Evolutionary conservation across 1,140 invertebrate species (phyloP), one percentile per base, ranked within the genome.

Genomic region (Leptestheria dahalacensis): DNA sequence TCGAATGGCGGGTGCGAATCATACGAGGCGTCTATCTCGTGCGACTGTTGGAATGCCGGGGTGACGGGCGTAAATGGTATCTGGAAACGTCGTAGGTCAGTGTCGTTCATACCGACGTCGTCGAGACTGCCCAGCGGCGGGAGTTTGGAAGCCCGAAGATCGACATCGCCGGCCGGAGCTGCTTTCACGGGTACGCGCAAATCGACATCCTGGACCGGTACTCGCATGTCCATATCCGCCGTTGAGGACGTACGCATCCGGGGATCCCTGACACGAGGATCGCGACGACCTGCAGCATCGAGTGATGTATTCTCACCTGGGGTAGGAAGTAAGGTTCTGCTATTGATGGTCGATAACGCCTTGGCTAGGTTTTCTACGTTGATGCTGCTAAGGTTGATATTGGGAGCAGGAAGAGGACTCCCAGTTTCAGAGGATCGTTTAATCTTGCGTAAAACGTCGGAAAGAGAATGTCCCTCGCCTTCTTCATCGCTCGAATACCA

Each of bases 401-500:
- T 48, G 2, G 23, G 24, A 4, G n/a, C 29, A 15, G 41, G 28
- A 11, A 1, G n/a, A 47, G 20, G n/a, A 41, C 25, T 49, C 11
- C 25, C 9, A 23, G 12, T 29, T 61, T 49, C 23, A 50, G 47
- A n/a, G 15, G 26, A 18, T 48, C 28, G 47, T 47, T 28, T 64
- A 49, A 70, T 59, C 46, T 68, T 70, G 29, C 67, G 69, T 1
- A 70, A 60, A 2, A 70, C 66, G 62, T 64, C 63, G n/a, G 68
- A 64, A 11, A 70, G 49, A 49, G 66, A 65, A 20, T 63, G 59
- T 56, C 73, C 66, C 28, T 61, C 57, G 59, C 64, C 71, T 29
- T 85, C 82, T 62, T 85, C 82, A 54, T 87, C 83, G 64, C 83
- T 84, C 0, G 83, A 85, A 67, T 86, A 86, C 83, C 84, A 86